Evolutionary conservation across 2,797 vertebrate genomes (phyloP).

Genomic region (Melopsittacus undulatus): DNA sequence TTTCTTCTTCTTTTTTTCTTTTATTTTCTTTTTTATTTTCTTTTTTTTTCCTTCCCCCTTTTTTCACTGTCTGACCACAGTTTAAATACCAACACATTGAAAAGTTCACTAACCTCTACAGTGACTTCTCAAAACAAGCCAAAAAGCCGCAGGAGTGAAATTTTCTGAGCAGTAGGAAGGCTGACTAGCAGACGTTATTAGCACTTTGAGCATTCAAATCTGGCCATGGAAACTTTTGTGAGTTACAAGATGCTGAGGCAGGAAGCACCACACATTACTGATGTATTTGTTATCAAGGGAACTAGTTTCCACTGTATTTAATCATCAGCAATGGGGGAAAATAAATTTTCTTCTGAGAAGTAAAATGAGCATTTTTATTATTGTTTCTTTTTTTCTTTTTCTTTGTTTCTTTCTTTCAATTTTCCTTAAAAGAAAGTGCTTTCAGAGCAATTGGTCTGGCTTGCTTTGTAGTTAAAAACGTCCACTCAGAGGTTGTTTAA

Average conservation of each 20-base stretch:
- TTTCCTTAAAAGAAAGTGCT: constrained; percentile 10
- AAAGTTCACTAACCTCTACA: constrained; percentile 74
- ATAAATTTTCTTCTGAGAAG: constrained; percentile 22
- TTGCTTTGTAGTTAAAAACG: constrained; percentile 57
- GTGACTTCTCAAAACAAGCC: constrained; percentile 73
- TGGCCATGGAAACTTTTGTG: constrained; percentile 67
- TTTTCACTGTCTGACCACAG: constrained; percentile 58
- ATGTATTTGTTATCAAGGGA: constrained; percentile 54
- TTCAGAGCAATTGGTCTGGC: constrained; percentile 27
- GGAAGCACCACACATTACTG: constrained; percentile 33
- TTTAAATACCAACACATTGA: constrained; percentile 74
- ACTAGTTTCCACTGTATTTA: constrained; percentile 42
- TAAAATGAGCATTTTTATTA: not conserved
- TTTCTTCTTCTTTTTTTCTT: not conserved
- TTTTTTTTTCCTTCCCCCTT: not conserved
- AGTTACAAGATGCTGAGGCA: constrained; percentile 43
- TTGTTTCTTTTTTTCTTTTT: not conserved
- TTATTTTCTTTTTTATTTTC: not conserved
- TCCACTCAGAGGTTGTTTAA: constrained; percentile 54
- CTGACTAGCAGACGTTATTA: constrained; percentile 70
- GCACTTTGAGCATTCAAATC: constrained; percentile 54
- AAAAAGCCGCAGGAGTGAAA: constrained; percentile 77
- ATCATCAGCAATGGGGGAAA: constrained; percentile 10
- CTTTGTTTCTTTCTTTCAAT: not conserved
- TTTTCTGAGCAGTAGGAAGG: constrained; percentile 77